A percentile compares a stretch with the other conserved stretches of the same genome.
These are phyloP conservation scores for Anolis apletophallus DNA, from an alignment of 2,797 vertebrate genomes.

Conservation along the genomic window DNA sequence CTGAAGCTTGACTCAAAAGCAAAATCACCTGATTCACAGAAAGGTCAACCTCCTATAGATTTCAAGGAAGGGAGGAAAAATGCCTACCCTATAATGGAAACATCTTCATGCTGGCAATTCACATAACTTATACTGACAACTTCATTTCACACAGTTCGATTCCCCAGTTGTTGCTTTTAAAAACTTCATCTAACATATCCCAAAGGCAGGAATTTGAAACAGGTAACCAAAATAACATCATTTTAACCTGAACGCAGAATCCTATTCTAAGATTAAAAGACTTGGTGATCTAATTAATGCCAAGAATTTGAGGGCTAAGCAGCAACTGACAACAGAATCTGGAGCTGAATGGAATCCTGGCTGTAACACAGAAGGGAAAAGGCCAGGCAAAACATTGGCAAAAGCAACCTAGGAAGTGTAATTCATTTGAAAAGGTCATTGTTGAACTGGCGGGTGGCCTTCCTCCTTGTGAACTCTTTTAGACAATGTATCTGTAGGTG, in stretches of 20 bases:
- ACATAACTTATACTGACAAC: neutral
- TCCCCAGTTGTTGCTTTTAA: neutral
- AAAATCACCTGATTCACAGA: conserved; percentile 29
- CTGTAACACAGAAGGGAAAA: conserved; percentile 10
- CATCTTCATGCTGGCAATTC: neutral
- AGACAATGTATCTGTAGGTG: neutral
- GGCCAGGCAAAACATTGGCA: conserved; percentile 29
- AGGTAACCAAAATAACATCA: neutral
- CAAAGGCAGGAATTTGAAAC: fast-evolving
- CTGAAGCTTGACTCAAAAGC: conserved; percentile 20
- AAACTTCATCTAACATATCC: neutral
- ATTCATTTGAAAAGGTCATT: conserved; percentile 15
- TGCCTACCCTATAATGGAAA: neutral
- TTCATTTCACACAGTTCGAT: neutral
- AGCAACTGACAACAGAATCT: conserved; percentile 17
- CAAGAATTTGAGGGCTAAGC: conserved; percentile 15
- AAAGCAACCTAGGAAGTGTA: conserved; percentile 3
- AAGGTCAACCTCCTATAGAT: neutral
- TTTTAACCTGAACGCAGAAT: neutral
- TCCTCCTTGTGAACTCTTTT: conserved; percentile 3
- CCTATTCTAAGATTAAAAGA: conserved; percentile 29
- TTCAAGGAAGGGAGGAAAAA: neutral
- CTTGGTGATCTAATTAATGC: conserved; percentile 16
- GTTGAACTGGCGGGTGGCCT: neutral
- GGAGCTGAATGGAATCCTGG: conserved; percentile 15